Conservation (phyloP, 2,797 vertebrate genomes). For the Tangara arthus region DNA sequence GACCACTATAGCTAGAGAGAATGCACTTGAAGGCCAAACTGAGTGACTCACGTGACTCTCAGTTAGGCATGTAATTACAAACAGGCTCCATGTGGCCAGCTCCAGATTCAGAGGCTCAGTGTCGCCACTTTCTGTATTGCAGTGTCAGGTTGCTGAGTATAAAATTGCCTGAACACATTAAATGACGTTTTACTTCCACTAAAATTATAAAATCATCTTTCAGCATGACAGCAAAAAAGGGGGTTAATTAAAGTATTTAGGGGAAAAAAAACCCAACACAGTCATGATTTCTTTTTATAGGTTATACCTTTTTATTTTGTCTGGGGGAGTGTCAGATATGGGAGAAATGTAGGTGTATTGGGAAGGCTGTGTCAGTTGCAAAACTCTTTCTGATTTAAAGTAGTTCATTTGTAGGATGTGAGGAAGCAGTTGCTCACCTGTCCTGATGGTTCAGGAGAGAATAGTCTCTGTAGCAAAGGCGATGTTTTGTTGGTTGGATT, state of each 20-base stretch:
- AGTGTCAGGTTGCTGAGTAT: background rate
- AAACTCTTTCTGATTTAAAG: background rate
- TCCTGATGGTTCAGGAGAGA: background rate
- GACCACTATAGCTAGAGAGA: background rate
- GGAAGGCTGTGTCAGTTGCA: background rate
- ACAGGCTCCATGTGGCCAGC: background rate
- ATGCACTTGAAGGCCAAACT: background rate
- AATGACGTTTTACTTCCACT: background rate
- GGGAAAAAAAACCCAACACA: background rate
- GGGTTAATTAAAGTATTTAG: background rate
- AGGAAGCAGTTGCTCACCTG: background rate
- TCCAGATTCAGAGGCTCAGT: background rate
- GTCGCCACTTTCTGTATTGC: fast-evolving
- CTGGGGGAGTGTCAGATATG: fast-evolving
- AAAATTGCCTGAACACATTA: background rate
- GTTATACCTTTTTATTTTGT: background rate
- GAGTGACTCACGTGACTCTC: background rate
- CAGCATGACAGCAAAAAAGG: background rate
- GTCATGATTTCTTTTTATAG: background rate
- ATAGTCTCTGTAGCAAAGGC: background rate
- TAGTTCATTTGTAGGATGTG: background rate
- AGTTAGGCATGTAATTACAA: background rate
- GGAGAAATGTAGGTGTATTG: background rate
- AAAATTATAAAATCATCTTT: background rate
- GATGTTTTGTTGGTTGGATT: background rate